Evolutionary conservation across 1,140 invertebrate genomes (phyloP), one percentile per base, ranked within the genome.

Genomic region (Diorhabda elongata): DNA sequence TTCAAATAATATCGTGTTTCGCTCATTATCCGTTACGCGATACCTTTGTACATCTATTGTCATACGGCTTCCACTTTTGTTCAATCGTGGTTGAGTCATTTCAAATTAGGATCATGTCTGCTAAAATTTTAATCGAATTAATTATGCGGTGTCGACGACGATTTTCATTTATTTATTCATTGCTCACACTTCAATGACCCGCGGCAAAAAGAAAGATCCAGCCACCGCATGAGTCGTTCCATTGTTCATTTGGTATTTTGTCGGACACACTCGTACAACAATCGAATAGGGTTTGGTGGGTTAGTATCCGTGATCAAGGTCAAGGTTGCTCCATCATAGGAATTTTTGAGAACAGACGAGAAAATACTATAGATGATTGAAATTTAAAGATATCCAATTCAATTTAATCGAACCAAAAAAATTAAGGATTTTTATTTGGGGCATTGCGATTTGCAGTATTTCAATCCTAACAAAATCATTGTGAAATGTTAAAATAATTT

Each of bases 91-190:
- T 52, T 52, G 47, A 52, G 47, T 52, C 47, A 52, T 6, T 52
- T 52, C 47, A n/a, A 6, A 52, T 52, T 52, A 52, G 47, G n/a
- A 52, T n/a, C 47, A 52, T 52, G 47, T 52, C 47, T 52, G 47
- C n/a, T 52, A 52, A 52, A 52, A 52, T n/a, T 52, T 52, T 52
- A 52, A 52, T 52, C n/a, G 6, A 52, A 52, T 52, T 52, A 52
- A 52, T 52, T 52, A 52, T n/a, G 47, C 47, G 47, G 47, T 52
- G n/a, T 52, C 47, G 47, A 8, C 2, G 47, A 8, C 47, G n/a
- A 8, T 52, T 52, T 52, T 52, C 6, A 4, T 52, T 52, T 52
- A n/a, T 52, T 52, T 52, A 26, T 26, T 26, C 8, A 4, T 52
- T 52, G 6, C 6, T 52, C 47, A 26, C 26, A 52, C 47, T 52